Percentiles rank a stretch among this genome's conserved stretches.
Evolutionary conservation across 2,888 invertebrate species (phyloP).

Genomic region (Archips xylosteana): DNA sequence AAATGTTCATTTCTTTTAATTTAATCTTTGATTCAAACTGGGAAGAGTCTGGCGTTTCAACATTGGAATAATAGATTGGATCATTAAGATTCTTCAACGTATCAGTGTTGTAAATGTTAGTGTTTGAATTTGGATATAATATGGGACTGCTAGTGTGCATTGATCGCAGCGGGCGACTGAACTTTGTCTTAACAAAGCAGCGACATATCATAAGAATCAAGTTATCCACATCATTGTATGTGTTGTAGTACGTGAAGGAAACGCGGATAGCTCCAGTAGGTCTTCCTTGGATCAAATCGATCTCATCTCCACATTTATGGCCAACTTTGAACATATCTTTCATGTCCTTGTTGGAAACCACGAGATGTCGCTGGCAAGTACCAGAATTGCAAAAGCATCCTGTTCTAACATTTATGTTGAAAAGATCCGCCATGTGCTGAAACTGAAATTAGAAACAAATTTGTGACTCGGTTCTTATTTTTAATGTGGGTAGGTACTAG

Average conservation of each 20-base stretch:
- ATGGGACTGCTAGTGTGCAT: conserved; percentile 46
- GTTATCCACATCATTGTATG: conserved; percentile 88
- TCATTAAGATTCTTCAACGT: conserved; percentile 50
- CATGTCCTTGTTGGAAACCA: conserved; percentile 88
- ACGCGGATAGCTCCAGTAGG: conserved; percentile 97
- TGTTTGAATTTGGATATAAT: conserved; percentile 44
- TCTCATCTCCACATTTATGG: conserved; percentile 96
- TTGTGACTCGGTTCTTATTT: not conserved
- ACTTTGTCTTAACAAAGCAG: conserved; percentile 87
- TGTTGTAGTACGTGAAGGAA: conserved; percentile 97
- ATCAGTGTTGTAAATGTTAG: conserved; percentile 49
- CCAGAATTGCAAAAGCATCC: conserved; percentile 99
- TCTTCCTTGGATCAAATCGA: conserved; percentile 92
- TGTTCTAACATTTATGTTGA: conserved; percentile 94
- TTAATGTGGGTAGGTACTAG: not conserved
- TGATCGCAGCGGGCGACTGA: conserved; percentile 64
- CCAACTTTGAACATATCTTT: conserved; percentile 93
- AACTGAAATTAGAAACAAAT: conserved; percentile 84
- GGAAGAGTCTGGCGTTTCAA: conserved; percentile 44
- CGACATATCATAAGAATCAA: conserved; percentile 90
- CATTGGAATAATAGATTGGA: conserved; percentile 49
- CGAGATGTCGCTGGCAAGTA: conserved; percentile 93
- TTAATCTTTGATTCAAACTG: conserved; percentile 54
- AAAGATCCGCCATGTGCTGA: conserved; percentile 94
- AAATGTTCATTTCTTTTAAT: conserved; percentile 84